Evolutionary conservation across 2,113 vertebrate species (phyloP).

Genomic region (Anarhynchus alexandrinus): DNA sequence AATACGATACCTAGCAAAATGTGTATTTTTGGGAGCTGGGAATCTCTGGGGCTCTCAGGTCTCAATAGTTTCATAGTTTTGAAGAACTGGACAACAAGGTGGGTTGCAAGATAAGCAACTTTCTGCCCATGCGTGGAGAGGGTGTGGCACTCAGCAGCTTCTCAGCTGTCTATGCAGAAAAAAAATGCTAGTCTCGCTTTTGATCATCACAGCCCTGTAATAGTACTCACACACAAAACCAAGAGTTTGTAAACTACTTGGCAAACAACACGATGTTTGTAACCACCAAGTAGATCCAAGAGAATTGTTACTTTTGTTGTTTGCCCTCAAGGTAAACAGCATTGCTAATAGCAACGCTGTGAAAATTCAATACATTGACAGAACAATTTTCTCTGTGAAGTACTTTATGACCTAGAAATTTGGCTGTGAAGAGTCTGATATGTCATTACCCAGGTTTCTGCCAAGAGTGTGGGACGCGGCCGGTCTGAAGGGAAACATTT

Average conservation of each 20-base stretch:
- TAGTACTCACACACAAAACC: neutral
- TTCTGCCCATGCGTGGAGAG: neutral
- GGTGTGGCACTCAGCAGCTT: neutral
- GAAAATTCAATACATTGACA: slow-evolving; percentile 39
- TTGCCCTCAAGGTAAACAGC: neutral
- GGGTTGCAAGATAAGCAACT: neutral
- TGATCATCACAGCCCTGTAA: neutral
- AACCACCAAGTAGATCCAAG: neutral
- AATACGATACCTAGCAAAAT: neutral
- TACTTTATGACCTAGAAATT: neutral
- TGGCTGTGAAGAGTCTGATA: neutral
- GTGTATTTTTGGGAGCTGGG: neutral
- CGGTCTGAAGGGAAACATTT: neutral
- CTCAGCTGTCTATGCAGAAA: neutral
- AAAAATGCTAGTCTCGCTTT: neutral
- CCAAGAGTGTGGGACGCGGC: neutral
- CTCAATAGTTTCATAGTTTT: neutral
- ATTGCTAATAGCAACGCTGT: neutral
- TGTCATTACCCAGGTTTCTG: neutral
- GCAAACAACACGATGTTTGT: neutral
- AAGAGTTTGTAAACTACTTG: neutral
- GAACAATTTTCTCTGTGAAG: slow-evolving; percentile 30
- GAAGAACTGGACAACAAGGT: neutral
- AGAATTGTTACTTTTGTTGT: neutral
- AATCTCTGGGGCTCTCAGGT: neutral